These are phyloP conservation scores for Lucifuga dentata DNA, from an alignment of 2,113 vertebrate genomes.

Conservation along the genomic window DNA sequence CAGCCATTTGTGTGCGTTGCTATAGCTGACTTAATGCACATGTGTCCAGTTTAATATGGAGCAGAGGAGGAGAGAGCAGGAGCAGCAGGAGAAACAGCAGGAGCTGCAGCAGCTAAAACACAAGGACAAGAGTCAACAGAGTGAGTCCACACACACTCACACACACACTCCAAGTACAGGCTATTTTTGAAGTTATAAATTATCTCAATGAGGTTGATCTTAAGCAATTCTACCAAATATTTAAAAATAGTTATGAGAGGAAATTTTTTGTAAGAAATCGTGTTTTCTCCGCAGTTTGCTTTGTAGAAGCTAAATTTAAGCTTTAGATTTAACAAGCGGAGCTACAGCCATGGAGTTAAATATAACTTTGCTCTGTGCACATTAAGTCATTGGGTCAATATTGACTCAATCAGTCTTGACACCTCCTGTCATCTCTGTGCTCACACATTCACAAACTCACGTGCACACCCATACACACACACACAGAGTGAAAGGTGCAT, in stretches of 20 bases:
- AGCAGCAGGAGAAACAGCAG: conserved; percentile 91
- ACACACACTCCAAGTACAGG: conserved; percentile 14
- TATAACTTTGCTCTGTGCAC: conserved; percentile 60
- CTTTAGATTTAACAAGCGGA: conserved; percentile 36
- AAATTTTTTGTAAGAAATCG: conserved; percentile 47
- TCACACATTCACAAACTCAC: conserved; percentile 9
- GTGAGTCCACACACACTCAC: conserved; percentile 78
- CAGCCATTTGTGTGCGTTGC: no score
- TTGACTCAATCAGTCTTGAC: conserved; percentile 66
- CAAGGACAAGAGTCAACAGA: conserved; percentile 95
- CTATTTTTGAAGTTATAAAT: background rate
- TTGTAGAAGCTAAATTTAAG: conserved; percentile 67
- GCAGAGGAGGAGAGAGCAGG: conserved; percentile 81
- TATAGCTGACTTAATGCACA: no score
- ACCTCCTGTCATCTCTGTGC: conserved; percentile 63
- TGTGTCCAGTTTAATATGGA: conserved; percentile 89
- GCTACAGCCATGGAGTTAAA: conserved; percentile 59
- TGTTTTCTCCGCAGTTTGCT: conserved; percentile 49
- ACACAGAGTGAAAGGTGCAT: background rate
- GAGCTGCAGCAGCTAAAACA: conserved; percentile 91
- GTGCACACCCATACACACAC: conserved; percentile 6
- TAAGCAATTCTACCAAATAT: background rate
- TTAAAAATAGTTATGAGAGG: conserved; percentile 37
- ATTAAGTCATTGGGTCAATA: conserved; percentile 75
- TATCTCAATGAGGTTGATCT: background rate